phyloP scores from a whole-genome alignment of 2,113 vertebrate species.

The Mesembrinibis cayennensis region DNA sequence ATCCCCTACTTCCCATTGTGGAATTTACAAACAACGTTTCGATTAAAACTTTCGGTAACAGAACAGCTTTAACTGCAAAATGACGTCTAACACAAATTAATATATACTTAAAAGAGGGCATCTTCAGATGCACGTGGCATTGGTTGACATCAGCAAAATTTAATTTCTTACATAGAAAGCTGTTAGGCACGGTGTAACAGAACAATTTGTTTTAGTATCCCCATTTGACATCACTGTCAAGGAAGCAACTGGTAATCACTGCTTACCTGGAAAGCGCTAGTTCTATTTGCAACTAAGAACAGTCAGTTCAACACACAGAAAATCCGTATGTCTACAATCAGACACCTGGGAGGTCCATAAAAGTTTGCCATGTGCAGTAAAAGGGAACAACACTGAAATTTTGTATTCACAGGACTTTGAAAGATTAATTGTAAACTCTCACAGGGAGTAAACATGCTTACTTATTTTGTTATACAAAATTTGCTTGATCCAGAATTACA shows the following conservation, averaged over 20 bases:
- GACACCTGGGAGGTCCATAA: not conserved
- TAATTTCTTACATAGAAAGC: not conserved
- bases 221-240: not conserved
- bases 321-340: not conserved
- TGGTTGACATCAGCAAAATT: not conserved
- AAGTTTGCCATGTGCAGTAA: not conserved
- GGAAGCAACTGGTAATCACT: not conserved
- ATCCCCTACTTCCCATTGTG: not conserved
- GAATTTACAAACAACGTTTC: not conserved
- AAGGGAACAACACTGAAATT: not conserved
- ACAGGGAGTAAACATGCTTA: not conserved
- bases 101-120: not conserved
- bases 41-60: not conserved
- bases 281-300: not conserved
- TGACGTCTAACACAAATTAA: not conserved
- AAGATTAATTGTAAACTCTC: not conserved
- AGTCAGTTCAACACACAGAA: not conserved
- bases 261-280: not conserved
- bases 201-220: not conserved
- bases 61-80: conserved; percentile 21
- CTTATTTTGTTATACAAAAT: not conserved
- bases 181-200: not conserved
- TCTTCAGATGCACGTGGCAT: not conserved
- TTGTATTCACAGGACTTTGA: not conserved
- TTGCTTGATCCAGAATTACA: not conserved